phyloP scores from a whole-genome alignment of 2,113 vertebrate genomes.

The Callocephalon fimbriatum region DNA sequence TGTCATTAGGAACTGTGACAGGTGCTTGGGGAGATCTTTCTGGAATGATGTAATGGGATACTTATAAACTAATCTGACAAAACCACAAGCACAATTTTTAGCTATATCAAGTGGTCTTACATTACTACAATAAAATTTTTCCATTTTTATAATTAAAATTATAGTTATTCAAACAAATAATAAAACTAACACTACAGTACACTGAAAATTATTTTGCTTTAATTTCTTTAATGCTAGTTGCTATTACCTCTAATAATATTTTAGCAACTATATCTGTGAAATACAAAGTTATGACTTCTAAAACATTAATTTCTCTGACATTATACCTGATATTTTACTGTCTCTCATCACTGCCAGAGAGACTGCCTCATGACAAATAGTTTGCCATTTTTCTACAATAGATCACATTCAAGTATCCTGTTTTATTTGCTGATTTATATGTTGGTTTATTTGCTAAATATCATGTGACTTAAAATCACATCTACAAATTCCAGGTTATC shows the following conservation, averaged over 20 bases:
- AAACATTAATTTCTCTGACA: background rate
- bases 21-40: background rate
- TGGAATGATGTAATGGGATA: background rate
- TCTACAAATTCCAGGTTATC: background rate
- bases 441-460: background rate
- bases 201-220: background rate
- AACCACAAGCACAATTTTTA: background rate
- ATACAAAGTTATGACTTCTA: background rate
- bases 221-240: background rate
- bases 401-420: background rate
- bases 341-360: background rate
- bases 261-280: background rate
- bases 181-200: background rate
- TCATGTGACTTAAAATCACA: background rate
- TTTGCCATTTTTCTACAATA: background rate
- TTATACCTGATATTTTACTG: background rate
- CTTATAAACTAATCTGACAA: background rate
- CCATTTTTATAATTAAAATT: background rate
- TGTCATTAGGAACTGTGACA: background rate
- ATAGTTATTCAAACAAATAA: background rate
- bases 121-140: background rate
- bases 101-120: background rate
- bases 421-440: background rate
- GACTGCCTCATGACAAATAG: background rate
- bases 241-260: background rate